Evolutionary conservation across 2,888 invertebrate genomes (phyloP).

Genomic region (Sinelater perroti): DNA sequence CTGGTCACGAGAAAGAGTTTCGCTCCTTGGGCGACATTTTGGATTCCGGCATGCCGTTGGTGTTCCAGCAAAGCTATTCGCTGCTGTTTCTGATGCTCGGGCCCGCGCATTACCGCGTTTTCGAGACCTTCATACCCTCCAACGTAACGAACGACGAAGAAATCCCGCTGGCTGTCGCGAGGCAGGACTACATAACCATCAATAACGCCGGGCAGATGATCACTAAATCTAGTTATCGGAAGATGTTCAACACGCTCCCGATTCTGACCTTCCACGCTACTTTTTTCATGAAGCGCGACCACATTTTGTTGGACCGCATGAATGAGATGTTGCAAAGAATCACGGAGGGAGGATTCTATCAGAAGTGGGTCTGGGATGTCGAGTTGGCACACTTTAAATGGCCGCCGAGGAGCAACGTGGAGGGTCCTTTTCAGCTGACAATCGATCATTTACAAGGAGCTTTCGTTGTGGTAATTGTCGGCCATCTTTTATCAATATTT

Average conservation of each 20-base stretch:
- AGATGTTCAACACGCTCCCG: constrained; percentile 11
- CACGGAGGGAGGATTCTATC: constrained; percentile 18
- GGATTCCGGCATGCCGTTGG: constrained; percentile 10
- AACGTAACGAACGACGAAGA: not conserved
- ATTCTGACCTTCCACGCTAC: constrained; percentile 10
- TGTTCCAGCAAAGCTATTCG: not conserved
- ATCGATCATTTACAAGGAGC: constrained; percentile 20
- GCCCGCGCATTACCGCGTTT: not conserved
- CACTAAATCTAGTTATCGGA: constrained; percentile 4
- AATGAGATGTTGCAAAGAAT: constrained; percentile 13
- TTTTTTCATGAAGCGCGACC: constrained; percentile 11
- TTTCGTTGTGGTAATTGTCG: constrained; percentile 14
- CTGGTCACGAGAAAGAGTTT: constrained; percentile 18
- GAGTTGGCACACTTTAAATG: constrained; percentile 8
- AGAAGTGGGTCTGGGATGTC: constrained; percentile 25
- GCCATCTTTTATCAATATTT: constrained; percentile 3
- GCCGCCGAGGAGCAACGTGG: not conserved
- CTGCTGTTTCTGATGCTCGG: constrained; percentile 17
- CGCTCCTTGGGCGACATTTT: constrained; percentile 15
- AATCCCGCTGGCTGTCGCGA: not conserved
- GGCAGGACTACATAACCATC: constrained; percentile 12
- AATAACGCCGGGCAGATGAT: constrained; percentile 5
- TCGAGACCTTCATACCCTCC: constrained; percentile 6
- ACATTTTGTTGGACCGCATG: constrained; percentile 11
- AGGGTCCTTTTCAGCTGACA: constrained; percentile 14